Conservation (phyloP, 2,113 vertebrate genomes). For the Climacteris rufus region DNA sequence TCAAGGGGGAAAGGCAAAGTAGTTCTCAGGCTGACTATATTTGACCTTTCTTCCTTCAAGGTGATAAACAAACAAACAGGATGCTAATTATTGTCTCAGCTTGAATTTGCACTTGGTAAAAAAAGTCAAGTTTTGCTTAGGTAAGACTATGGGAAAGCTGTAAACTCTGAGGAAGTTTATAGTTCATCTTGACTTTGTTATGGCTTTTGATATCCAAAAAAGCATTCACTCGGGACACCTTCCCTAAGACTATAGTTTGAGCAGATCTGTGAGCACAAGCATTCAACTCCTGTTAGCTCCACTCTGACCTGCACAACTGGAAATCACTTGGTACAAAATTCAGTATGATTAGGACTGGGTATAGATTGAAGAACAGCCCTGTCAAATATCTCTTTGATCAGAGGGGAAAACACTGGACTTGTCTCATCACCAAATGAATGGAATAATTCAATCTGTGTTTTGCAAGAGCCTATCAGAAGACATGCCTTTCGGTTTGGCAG, state of each 20-base stretch:
- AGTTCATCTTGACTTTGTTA: neutral
- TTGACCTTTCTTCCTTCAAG: slow-evolving; percentile 27
- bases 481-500: neutral
- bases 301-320: neutral
- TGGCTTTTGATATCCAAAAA: neutral
- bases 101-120: neutral
- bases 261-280: neutral
- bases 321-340: neutral
- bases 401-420: neutral
- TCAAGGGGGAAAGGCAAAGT: neutral
- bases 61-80: slow-evolving; percentile 21
- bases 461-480: neutral
- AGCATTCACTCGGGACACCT: neutral
- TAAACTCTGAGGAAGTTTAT: neutral
- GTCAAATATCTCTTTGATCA: neutral
- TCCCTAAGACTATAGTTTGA: neutral
- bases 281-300: neutral
- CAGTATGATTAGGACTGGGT: neutral
- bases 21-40: neutral
- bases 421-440: neutral
- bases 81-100: slow-evolving; percentile 39
- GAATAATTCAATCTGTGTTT: neutral
- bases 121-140: neutral
- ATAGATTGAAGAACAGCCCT: neutral
- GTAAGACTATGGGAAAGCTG: neutral